A percentile compares a stretch with the other conserved stretches of the same genome.
These are phyloP conservation scores for Acanthurus lineatus DNA, from an alignment of 2,797 vertebrate species.

Conservation along the genomic window DNA sequence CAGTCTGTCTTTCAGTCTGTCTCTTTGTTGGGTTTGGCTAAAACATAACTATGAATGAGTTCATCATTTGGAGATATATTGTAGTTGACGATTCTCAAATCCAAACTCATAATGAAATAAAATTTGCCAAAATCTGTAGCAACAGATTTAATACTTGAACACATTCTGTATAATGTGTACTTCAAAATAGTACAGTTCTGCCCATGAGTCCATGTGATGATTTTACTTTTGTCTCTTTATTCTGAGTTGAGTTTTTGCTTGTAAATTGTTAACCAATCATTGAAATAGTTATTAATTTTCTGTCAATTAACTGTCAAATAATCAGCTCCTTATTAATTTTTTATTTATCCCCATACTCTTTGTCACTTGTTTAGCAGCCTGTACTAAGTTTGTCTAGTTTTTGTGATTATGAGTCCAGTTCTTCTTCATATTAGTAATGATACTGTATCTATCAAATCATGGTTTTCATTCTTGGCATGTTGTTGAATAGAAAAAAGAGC, in stretches of 20 bases:
- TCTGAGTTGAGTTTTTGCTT: too few species aligned
- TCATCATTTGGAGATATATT: not conserved
- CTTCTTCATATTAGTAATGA: not conserved
- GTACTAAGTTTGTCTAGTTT: not conserved
- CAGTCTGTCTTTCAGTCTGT: not conserved
- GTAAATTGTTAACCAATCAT: too few species aligned
- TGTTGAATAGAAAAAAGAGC: not conserved
- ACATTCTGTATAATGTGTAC: too few species aligned
- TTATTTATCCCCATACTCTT: too few species aligned
- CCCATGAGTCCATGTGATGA: too few species aligned
- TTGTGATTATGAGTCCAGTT: not conserved
- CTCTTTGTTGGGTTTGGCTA: not conserved
- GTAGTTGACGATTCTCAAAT: not conserved
- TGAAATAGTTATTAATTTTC: too few species aligned
- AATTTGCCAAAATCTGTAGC: not conserved
- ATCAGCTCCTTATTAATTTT: too few species aligned
- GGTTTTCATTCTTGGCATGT: not conserved
- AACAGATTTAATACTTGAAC: too few species aligned
- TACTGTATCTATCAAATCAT: not conserved
- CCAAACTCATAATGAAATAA: not conserved
- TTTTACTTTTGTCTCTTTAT: too few species aligned
- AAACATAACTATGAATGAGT: not conserved
- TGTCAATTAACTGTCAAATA: too few species aligned
- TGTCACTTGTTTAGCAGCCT: too few species aligned
- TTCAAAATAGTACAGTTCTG: too few species aligned